These are phyloP conservation scores for Deroplatys truncata DNA, from an alignment of 2,888 invertebrate genomes.

Conservation along the genomic window DNA sequence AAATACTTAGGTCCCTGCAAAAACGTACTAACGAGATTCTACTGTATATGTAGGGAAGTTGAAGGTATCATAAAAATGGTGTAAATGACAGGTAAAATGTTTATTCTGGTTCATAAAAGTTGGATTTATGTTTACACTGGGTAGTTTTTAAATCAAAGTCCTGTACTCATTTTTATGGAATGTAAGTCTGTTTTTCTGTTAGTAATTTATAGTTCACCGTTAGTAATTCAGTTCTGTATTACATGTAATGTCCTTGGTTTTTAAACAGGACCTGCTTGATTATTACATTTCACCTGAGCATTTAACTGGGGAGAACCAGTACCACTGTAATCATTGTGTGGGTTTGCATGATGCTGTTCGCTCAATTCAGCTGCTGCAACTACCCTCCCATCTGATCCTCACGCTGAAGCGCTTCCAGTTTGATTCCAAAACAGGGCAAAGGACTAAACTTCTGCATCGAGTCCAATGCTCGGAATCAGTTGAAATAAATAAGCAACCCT, in stretches of 20 bases:
- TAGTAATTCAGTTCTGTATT: too few species aligned
- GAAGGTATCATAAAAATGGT: too few species aligned
- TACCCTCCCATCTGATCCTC: conserved; percentile 73
- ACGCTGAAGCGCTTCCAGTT: conserved; percentile 78
- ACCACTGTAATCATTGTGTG: conserved; percentile 73
- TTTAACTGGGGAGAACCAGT: conserved; percentile 75
- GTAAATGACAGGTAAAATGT: too few species aligned
- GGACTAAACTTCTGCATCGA: conserved; percentile 75
- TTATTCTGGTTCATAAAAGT: too few species aligned
- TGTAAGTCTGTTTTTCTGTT: too few species aligned
- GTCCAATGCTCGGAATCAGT: conserved; percentile 38
- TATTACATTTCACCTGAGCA: conserved; percentile 75
- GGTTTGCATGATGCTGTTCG: conserved; percentile 73
- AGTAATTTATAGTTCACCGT: too few species aligned
- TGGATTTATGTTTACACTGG: too few species aligned
- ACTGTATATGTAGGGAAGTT: too few species aligned
- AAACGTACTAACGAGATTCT: too few species aligned
- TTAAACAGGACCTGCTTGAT: conserved; percentile 68
- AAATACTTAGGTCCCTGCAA: too few species aligned
- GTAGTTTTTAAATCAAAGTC: too few species aligned
- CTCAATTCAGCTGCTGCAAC: conserved; percentile 61
- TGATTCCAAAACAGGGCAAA: conserved; percentile 63
- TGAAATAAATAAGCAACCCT: conserved; percentile 39
- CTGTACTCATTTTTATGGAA: too few species aligned
- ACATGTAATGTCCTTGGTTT: background rate